These are phyloP conservation scores for Micrasema longulum DNA, from an alignment of 1,140 invertebrate species.

Conservation along the genomic window DNA sequence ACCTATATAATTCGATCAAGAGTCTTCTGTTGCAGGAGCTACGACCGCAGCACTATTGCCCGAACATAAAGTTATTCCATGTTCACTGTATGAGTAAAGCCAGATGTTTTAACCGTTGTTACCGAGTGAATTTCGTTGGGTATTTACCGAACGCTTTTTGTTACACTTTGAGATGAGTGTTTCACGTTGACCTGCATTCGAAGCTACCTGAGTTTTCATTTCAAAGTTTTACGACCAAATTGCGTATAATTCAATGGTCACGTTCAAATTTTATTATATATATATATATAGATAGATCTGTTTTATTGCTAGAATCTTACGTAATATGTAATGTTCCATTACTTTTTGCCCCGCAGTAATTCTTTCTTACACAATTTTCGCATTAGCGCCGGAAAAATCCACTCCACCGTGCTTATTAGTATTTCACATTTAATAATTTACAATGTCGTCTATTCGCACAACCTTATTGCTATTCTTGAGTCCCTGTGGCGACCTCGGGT, in stretches of 20 bases:
- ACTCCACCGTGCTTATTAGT: conserved; percentile 6
- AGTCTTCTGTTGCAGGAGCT: too few species aligned
- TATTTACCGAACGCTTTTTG: not conserved
- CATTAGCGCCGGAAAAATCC: conserved; percentile 26
- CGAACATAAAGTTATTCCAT: too few species aligned
- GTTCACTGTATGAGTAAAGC: not conserved
- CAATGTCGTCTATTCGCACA: too few species aligned
- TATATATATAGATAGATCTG: too few species aligned
- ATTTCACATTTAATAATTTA: too few species aligned
- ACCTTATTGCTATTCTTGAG: not conserved
- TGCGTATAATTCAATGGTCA: too few species aligned
- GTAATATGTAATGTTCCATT: not conserved
- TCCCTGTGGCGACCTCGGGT: conserved; percentile 17
- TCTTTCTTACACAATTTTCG: conserved; percentile 26
- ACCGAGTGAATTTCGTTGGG: not conserved
- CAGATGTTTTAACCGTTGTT: conserved; percentile 24
- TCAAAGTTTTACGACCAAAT: too few species aligned
- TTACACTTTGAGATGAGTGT: not conserved
- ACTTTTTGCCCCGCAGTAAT: not conserved
- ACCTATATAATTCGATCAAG: too few species aligned
- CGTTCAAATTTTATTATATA: too few species aligned
- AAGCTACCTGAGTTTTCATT: not conserved
- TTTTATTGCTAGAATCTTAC: not conserved
- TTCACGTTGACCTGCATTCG: conserved; percentile 1
- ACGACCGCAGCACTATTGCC: too few species aligned